A percentile compares a stretch with the other conserved stretches of the same genome.
phyloP scores from a whole-genome alignment of 2,888 invertebrate genomes.

The Epistrophe eligans region DNA sequence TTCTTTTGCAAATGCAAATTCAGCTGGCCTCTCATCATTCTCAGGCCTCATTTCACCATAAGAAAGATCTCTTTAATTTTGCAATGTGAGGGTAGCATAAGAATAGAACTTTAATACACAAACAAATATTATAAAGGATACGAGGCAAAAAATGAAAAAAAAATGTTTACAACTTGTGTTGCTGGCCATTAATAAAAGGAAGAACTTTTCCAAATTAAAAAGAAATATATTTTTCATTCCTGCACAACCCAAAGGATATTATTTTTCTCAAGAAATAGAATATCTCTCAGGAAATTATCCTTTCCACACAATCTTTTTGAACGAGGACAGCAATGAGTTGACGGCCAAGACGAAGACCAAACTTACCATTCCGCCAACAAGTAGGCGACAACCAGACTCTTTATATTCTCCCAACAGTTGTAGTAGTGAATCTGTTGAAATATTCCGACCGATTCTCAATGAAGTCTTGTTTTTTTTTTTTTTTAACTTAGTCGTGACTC shows the following conservation, averaged over 20 bases:
- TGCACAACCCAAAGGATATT: constrained; percentile 62
- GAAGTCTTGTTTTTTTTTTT: constrained; percentile 41
- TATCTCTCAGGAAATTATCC: constrained; percentile 58
- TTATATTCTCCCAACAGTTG: constrained; percentile 52
- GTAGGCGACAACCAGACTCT: constrained; percentile 68
- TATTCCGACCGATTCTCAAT: constrained; percentile 48
- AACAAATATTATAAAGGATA: constrained; percentile 12
- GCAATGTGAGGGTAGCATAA: neutral
- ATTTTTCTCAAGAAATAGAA: constrained; percentile 48
- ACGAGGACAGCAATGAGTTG: neutral
- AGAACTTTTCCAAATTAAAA: constrained; percentile 67
- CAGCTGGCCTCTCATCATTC: constrained; percentile 21
- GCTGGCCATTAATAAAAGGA: constrained; percentile 33
- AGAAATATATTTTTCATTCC: constrained; percentile 69
- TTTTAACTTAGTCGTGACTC: constrained; percentile 38
- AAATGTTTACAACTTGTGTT: constrained; percentile 39
- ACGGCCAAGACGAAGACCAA: constrained; percentile 17
- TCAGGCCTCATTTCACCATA: constrained; percentile 1
- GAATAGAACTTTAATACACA: constrained; percentile 5
- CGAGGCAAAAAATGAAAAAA: neutral
- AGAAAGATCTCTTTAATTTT: constrained; percentile 22
- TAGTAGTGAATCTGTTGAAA: constrained; percentile 61
- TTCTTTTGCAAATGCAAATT: constrained; percentile 54
- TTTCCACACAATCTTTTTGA: constrained; percentile 51
- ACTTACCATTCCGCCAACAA: constrained; percentile 25